phyloP scores from a whole-genome alignment of 2,113 vertebrate genomes.

The Phyllopteryx taeniolatus region DNA sequence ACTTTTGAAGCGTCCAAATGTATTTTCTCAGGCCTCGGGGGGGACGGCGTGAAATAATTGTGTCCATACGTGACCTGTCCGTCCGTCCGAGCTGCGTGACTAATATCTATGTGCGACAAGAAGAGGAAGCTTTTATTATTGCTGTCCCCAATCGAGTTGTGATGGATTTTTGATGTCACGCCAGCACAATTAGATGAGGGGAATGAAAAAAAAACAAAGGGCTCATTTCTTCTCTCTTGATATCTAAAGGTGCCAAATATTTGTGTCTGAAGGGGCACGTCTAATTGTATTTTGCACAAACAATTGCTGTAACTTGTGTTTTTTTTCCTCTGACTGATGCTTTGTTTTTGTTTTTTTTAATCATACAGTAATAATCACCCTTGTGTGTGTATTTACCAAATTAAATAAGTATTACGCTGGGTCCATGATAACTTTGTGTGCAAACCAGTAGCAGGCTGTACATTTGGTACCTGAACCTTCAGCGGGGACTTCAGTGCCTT shows the following conservation, averaged over 20 bases:
- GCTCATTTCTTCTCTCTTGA: slow-evolving; percentile 36
- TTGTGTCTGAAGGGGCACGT: slow-evolving; percentile 66
- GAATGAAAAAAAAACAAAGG: slow-evolving; percentile 31
- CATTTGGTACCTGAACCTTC: too few relatives aligned
- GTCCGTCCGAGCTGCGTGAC: too few relatives aligned
- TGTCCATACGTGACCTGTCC: slow-evolving; percentile 1
- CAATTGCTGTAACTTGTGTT: slow-evolving; percentile 93
- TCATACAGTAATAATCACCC: slow-evolving; percentile 65
- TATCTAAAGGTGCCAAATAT: slow-evolving; percentile 84
- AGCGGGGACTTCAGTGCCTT: too few relatives aligned
- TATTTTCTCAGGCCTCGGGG: slow-evolving; percentile 25
- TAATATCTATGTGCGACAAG: neutral
- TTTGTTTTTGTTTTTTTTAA: slow-evolving; percentile 62
- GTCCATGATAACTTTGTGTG: too few relatives aligned
- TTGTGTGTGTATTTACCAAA: slow-evolving; percentile 87
- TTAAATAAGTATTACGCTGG: too few relatives aligned
- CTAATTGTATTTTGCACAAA: slow-evolving; percentile 79
- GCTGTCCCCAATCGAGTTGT: slow-evolving; percentile 12
- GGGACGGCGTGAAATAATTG: slow-evolving; percentile 37
- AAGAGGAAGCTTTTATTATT: slow-evolving; percentile 8
- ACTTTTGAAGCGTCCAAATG: slow-evolving; percentile 39
- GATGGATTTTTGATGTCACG: slow-evolving; percentile 27
- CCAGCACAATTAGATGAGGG: slow-evolving; percentile 34
- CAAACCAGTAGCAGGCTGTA: neutral
- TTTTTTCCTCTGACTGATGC: slow-evolving; percentile 90